Percentiles rank a stretch among this genome's conserved stretches.
phyloP scores from a whole-genome alignment of 1,140 invertebrate genomes.

The Drosophila bipectinata region DNA sequence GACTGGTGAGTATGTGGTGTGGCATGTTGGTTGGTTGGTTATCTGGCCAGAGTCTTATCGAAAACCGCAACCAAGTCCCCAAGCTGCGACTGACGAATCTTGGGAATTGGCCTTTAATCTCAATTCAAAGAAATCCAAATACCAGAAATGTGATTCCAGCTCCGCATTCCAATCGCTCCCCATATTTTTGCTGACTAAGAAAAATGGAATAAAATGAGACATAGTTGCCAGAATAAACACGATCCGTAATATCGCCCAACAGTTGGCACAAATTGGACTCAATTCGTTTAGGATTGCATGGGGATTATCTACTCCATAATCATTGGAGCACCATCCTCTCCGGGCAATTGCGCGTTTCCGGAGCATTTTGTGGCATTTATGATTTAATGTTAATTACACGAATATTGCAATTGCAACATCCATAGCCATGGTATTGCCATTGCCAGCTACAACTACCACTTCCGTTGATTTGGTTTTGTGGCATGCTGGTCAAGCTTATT shows the following conservation, averaged over 20 bases:
- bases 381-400: slow-evolving; percentile 79
- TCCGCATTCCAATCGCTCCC: slow-evolving; percentile 19
- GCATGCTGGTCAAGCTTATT: slow-evolving; percentile 39
- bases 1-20: neutral
- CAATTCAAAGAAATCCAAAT: slow-evolving; percentile 48
- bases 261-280: slow-evolving; percentile 7
- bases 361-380: slow-evolving; percentile 62
- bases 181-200: slow-evolving; percentile 25
- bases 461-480: slow-evolving; percentile 79
- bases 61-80: slow-evolving; percentile 25
- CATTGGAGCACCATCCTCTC: slow-evolving; percentile 1
- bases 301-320: slow-evolving; percentile 31
- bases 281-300: slow-evolving; percentile 25
- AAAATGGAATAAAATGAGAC: slow-evolving; percentile 6
- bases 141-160: slow-evolving; percentile 35
- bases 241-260: slow-evolving; percentile 16
- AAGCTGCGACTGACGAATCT: slow-evolving; percentile 18
- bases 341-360: slow-evolving; percentile 65
- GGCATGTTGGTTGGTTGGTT: neutral
- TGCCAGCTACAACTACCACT: slow-evolving; percentile 36
- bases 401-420: slow-evolving; percentile 60
- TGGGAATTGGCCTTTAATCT: slow-evolving; percentile 45
- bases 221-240: slow-evolving; percentile 42
- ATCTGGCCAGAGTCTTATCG: slow-evolving; percentile 28
- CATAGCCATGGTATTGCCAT: neutral